A percentile compares a stretch with the other conserved stretches of the same genome.
phyloP scores from a whole-genome alignment of 2,888 invertebrate genomes.

The Leptogaster cylindrica region DNA sequence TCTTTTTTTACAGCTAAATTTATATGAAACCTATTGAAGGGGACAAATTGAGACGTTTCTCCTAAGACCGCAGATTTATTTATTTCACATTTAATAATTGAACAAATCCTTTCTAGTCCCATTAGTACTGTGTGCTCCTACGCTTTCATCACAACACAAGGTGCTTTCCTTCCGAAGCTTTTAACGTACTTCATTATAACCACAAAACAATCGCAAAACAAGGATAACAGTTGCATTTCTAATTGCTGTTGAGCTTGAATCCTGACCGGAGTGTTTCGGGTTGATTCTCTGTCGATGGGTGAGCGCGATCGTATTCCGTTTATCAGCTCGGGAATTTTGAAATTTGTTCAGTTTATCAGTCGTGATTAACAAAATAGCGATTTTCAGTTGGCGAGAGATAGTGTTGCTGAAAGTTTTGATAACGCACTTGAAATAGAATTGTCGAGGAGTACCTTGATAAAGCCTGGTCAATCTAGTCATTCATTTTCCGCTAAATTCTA shows the following conservation, averaged over 20 bases:
- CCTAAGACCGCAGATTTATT: too few relatives aligned
- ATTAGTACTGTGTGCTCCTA: constrained; percentile 21
- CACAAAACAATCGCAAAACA: constrained; percentile 5
- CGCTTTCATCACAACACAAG: not conserved
- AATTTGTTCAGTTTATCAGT: constrained; percentile 4
- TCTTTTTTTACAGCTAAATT: too few relatives aligned
- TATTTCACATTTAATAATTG: too few relatives aligned
- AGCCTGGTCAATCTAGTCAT: too few relatives aligned
- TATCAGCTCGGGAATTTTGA: constrained; percentile 4
- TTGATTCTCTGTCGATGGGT: constrained; percentile 2
- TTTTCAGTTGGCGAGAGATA: not conserved
- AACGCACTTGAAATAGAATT: too few relatives aligned
- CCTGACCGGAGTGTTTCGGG: not conserved
- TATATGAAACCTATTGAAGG: too few relatives aligned
- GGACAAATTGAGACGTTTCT: too few relatives aligned
- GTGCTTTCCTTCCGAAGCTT: constrained; percentile 26
- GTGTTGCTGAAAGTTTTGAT: constrained; percentile 6
- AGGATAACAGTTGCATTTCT: not conserved
- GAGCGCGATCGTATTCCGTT: constrained; percentile 1
- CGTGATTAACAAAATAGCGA: not conserved
- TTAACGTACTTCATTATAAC: constrained; percentile 26
- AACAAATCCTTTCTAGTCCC: too few relatives aligned
- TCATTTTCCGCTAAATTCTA: too few relatives aligned
- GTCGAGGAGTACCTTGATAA: too few relatives aligned
- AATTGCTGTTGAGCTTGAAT: not conserved